A percentile compares a stretch with the other conserved stretches of the same genome.
Conservation (phyloP, 2,113 vertebrate genomes). For the Lathamus discolor region DNA sequence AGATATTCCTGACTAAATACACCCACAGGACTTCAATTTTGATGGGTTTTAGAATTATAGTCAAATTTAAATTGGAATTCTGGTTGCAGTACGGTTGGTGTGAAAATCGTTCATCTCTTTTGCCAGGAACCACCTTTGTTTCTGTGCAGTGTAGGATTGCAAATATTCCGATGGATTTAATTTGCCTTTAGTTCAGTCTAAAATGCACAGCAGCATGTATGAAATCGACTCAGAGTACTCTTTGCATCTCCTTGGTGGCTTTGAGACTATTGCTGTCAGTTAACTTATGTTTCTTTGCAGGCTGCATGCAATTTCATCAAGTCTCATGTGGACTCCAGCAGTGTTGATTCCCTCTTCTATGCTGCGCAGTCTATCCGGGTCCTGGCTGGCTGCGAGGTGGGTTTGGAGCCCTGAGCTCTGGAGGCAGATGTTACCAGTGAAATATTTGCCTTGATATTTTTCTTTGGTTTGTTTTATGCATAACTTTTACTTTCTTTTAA, state of each 20-base stretch:
- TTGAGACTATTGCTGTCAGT: background rate
- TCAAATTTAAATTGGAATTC: background rate
- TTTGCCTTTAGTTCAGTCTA: background rate
- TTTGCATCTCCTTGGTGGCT: background rate
- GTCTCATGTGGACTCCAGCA: conserved; percentile 86
- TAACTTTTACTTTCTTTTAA: background rate
- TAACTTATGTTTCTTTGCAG: conserved; percentile 62
- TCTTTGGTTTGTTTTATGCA: background rate
- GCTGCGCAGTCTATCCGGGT: conserved; percentile 87
- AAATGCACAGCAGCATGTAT: background rate
- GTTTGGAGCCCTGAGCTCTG: background rate
- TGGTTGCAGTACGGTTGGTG: background rate
- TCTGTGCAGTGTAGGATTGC: background rate
- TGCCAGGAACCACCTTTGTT: background rate
- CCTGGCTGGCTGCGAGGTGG: conserved; percentile 91
- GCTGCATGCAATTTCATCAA: conserved; percentile 88
- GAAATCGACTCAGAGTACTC: background rate
- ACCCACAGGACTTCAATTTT: background rate
- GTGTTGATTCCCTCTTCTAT: conserved; percentile 91
- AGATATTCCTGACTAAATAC: background rate
- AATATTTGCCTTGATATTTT: background rate
- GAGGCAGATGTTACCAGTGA: background rate
- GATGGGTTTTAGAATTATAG: background rate
- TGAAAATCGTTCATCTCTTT: background rate
- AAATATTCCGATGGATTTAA: background rate